Percentiles rank a stretch among this genome's conserved stretches.
These are phyloP conservation scores for Leuciscus idus DNA, from an alignment of 2,113 vertebrate genomes.

Conservation along the genomic window DNA sequence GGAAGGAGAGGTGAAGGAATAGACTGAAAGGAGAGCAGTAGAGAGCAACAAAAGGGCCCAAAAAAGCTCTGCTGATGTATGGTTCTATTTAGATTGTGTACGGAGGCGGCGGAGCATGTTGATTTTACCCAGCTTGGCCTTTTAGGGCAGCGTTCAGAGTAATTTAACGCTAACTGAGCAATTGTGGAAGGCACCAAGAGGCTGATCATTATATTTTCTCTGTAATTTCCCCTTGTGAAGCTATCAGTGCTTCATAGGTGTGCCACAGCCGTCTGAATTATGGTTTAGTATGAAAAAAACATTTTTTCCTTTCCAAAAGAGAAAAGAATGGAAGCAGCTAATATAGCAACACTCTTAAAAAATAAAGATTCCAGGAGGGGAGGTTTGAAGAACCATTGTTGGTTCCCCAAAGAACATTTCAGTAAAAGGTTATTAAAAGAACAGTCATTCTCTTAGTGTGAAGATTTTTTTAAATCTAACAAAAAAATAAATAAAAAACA, in stretches of 20 bases:
- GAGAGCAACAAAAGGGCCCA: conserved; percentile 12
- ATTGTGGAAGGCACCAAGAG: conserved; percentile 35
- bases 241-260: neutral
- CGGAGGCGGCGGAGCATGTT: conserved; percentile 22
- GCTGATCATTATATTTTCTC: conserved; percentile 15
- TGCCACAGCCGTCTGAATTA: neutral
- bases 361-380: too few relatives aligned
- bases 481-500: too few relatives aligned
- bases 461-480: too few relatives aligned
- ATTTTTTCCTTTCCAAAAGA: neutral
- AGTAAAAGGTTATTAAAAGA: too few relatives aligned
- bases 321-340: neutral
- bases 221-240: conserved; percentile 11
- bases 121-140: conserved; percentile 28
- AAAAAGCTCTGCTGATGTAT: conserved; percentile 22
- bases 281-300: neutral
- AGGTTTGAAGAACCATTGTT: too few relatives aligned
- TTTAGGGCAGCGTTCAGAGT: conserved; percentile 24
- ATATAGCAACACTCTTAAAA: neutral
- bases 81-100: conserved; percentile 40
- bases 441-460: too few relatives aligned
- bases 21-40: neutral
- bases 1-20: conserved; percentile 41
- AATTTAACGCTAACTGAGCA: conserved; percentile 38
- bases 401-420: too few relatives aligned